Evolutionary conservation across 35 echinoderm and acorn worm species (phyloP).

Genomic region (Diadema setosum): DNA sequence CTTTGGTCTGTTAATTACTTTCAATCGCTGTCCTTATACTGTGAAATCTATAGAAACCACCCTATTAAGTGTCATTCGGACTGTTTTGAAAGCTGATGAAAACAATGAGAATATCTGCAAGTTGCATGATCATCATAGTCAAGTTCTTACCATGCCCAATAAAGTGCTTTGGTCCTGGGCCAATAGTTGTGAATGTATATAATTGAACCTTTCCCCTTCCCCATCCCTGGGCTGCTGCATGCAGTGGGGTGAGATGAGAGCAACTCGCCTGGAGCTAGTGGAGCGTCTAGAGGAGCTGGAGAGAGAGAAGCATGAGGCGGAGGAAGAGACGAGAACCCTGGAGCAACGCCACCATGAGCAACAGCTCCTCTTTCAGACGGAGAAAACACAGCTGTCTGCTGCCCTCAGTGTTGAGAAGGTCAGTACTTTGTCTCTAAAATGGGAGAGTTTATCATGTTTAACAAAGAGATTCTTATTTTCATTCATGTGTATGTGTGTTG

Average conservation of each 20-base stretch:
- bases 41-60: no score
- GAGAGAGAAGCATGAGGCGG: neutral
- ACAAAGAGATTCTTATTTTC: neutral
- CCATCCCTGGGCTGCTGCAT: neutral
- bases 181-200: neutral
- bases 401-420: neutral
- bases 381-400: neutral
- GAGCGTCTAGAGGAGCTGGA: neutral
- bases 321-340: neutral
- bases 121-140: no score
- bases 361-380: neutral
- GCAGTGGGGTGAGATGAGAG: neutral
- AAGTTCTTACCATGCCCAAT: neutral
- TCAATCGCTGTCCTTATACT: no score
- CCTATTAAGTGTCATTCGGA: no score
- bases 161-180: neutral
- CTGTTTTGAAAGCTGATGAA: no score
- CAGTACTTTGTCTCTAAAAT: neutral
- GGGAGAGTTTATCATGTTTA: neutral
- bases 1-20: no score
- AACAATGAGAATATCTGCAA: no score
- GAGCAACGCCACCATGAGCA: neutral
- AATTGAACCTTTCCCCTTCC: no score
- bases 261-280: neutral
- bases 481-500: neutral